These are phyloP conservation scores for Dasypogon diadema DNA, from an alignment of 2,888 invertebrate genomes.

Conservation along the genomic window DNA sequence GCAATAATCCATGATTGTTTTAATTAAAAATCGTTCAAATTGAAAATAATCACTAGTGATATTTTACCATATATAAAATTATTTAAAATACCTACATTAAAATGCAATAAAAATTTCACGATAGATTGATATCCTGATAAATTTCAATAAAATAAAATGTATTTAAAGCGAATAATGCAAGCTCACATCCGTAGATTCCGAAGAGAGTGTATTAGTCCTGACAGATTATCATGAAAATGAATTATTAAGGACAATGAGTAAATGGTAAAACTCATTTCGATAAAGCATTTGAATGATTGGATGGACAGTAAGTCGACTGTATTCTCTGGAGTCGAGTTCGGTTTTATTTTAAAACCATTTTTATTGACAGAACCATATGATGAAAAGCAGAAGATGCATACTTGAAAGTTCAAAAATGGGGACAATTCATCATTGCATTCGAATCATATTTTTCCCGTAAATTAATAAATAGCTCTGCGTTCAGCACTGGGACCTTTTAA, in stretches of 20 bases:
- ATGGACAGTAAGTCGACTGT: not conserved
- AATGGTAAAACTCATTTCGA: constrained; percentile 29
- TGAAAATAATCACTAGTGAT: too few relatives aligned
- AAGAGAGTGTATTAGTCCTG: not conserved
- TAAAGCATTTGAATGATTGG: constrained; percentile 24
- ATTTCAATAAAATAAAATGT: constrained; percentile 2
- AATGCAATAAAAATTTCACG: not conserved
- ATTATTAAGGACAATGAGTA: constrained; percentile 16
- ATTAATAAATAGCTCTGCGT: too few relatives aligned
- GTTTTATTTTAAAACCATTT: constrained; percentile 12
- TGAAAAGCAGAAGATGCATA: not conserved
- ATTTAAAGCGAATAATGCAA: not conserved
- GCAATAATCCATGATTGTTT: too few relatives aligned
- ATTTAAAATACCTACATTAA: constrained; percentile 1
- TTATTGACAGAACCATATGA: not conserved
- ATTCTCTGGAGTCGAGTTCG: not conserved
- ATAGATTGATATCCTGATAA: not conserved
- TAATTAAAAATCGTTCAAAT: too few relatives aligned
- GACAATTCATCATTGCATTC: constrained; percentile 10
- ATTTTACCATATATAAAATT: too few relatives aligned
- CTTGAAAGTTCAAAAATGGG: too few relatives aligned
- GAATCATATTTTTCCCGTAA: constrained; percentile 1
- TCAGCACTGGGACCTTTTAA: too few relatives aligned
- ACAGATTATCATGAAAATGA: not conserved
- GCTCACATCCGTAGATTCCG: not conserved